Percentiles rank a stretch among this genome's conserved stretches.
Conservation (phyloP, 2,797 vertebrate species). For the Dallia pectoralis region DNA sequence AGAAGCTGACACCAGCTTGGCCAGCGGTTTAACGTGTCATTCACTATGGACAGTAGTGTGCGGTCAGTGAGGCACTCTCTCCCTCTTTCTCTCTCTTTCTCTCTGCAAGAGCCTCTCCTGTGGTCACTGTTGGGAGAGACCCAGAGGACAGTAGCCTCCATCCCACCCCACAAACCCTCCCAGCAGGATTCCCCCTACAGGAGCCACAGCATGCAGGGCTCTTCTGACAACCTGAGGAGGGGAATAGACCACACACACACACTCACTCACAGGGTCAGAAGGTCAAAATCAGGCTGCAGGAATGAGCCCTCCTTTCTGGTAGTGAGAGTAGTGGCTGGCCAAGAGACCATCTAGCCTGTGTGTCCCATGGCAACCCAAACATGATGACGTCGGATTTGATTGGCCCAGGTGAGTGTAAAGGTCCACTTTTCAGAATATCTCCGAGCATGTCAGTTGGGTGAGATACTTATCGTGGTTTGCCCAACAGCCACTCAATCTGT, state of each 20-base stretch:
- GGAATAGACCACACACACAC: conserved; percentile 20
- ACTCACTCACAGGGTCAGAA: conserved; percentile 38
- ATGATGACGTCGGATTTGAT: not conserved
- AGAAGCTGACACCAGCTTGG: conserved; percentile 62
- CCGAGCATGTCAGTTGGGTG: conserved; percentile 31
- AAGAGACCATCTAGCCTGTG: not conserved
- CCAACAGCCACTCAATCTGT: conserved; percentile 25
- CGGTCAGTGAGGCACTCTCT: conserved; percentile 69
- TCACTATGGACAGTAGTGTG: conserved; percentile 49
- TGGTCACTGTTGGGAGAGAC: conserved; percentile 78
- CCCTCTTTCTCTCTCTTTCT: conserved; percentile 60
- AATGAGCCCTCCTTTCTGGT: conserved; percentile 79
- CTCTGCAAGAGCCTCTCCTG: conserved; percentile 67
- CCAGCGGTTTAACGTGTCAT: conserved; percentile 36
- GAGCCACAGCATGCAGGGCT: conserved; percentile 11
- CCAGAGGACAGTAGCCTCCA: conserved; percentile 67
- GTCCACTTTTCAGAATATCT: conserved; percentile 47
- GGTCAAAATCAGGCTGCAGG: conserved; percentile 78
- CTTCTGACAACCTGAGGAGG: conserved; percentile 13
- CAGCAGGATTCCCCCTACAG: conserved; percentile 28
- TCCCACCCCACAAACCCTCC: conserved; percentile 62
- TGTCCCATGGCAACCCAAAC: not conserved
- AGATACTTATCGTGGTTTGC: conserved; percentile 37
- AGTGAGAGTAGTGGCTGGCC: conserved; percentile 54
- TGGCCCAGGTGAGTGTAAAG: no score